phyloP scores from a whole-genome alignment of 2,797 vertebrate species.

The Xenopus petersii region DNA sequence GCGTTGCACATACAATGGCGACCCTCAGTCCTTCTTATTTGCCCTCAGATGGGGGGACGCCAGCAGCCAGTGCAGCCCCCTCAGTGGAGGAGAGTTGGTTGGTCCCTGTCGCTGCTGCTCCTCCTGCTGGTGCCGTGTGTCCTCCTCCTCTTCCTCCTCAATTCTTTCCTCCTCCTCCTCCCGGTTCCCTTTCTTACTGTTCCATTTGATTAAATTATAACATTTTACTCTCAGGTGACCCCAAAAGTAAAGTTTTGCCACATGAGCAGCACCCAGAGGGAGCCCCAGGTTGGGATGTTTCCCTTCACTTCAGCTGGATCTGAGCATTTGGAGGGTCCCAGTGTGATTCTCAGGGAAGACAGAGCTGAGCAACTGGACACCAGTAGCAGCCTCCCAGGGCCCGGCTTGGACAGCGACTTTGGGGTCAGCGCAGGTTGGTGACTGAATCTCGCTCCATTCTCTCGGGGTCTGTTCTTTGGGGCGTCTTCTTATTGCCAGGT shows the following conservation, averaged over 20 bases:
- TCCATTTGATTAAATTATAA: background rate
- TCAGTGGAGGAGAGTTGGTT: slow-evolving; percentile 57
- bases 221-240: background rate
- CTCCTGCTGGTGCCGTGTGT: slow-evolving; percentile 74
- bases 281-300: fast-evolving
- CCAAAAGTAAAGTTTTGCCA: slow-evolving; percentile 8
- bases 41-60: slow-evolving; percentile 38
- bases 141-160: slow-evolving; percentile 69
- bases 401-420: slow-evolving; percentile 81
- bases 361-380: slow-evolving; percentile 50
- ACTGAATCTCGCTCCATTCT: too few species aligned
- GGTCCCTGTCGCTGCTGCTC: slow-evolving; percentile 62
- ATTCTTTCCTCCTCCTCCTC: slow-evolving; percentile 72
- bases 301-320: slow-evolving; percentile 48
- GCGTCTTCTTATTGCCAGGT: too few species aligned
- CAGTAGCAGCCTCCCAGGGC: slow-evolving; percentile 60
- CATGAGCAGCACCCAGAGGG: slow-evolving; percentile 38
- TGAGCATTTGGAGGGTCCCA: slow-evolving; percentile 59
- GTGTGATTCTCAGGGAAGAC: slow-evolving; percentile 53
- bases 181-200: background rate
- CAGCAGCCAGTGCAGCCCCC: slow-evolving; percentile 46
- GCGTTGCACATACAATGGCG: slow-evolving; percentile 16
- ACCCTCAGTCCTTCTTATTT: slow-evolving; percentile 8
- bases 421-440: slow-evolving; percentile 77
- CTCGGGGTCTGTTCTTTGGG: too few species aligned